Evolutionary conservation across 2,888 invertebrate species (phyloP), one percentile per base, ranked within the genome.

Genomic region (Pollenia angustigena): DNA sequence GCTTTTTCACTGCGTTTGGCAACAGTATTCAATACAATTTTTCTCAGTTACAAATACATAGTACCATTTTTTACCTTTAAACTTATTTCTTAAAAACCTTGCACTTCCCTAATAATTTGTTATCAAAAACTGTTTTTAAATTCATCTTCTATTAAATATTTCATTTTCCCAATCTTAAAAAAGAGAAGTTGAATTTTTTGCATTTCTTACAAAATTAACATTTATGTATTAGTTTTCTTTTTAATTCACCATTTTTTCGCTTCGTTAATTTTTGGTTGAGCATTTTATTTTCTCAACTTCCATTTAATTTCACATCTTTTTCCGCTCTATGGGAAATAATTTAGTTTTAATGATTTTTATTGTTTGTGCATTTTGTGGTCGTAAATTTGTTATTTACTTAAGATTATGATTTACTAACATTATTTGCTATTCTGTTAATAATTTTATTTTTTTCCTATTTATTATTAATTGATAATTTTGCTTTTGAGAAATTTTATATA

Each of bases 181-280:
- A 9, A 52, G 23, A 52, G 32, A 58, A 40, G 14, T 12, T n/a
- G 18, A 23, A 54, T 18, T 54, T 52, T 54, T 12, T 40, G 18
- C 54, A 54, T 18, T 54, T 52, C 16, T 56, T 60, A 3, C 58
- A 8, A 14, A 40, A 60, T 60, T n/a, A 40, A 60, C 7, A 60
- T n/a, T 60, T 14, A n/a, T n/a, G n/a, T n/a, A 1, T n/a, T 60
- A 52, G n/a, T 48, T 48, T 50, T 42, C 32, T 32, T 52, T 60
- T 71, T 40, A 80, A 58, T 50, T 62, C 7, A 54, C 16, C 62
- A 72, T 16, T 80, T 80, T 80, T 54, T 8, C 62, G 71, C 80
- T 64, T 80, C 80, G 80, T 80, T 80, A 72, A 80, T 54, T 80
- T 44, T 62, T 32, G 71, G n/a, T 62, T 46, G 44, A 11, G 4